Percentiles rank a stretch among this genome's conserved stretches.
These are phyloP conservation scores for Elysia crispata DNA, from an alignment of 2,888 invertebrate genomes.

Conservation along the genomic window DNA sequence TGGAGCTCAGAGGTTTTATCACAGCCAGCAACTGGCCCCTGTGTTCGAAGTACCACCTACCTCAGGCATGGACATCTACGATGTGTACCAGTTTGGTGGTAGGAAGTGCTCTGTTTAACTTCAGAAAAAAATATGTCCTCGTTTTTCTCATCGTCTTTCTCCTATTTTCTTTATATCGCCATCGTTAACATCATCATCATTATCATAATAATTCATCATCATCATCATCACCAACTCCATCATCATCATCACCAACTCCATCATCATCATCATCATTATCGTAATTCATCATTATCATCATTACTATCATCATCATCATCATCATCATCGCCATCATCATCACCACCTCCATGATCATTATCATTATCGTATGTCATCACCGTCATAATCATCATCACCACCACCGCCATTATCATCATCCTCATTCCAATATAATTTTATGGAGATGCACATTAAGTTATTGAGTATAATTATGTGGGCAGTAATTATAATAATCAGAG, in stretches of 20 bases:
- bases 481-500: too few relatives aligned
- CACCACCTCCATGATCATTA: not conserved
- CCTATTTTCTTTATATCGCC: not conserved
- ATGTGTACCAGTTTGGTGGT: slow-evolving; percentile 53
- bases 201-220: not conserved
- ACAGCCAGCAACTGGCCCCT: slow-evolving; percentile 65
- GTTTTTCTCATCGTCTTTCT: not conserved
- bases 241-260: not conserved
- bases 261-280: not conserved
- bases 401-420: slow-evolving; percentile 1
- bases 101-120: not conserved
- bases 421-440: too few relatives aligned
- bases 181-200: not conserved
- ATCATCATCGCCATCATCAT: not conserved
- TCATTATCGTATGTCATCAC: not conserved
- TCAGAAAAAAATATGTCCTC: not conserved
- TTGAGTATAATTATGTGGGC: too few relatives aligned
- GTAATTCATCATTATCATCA: not conserved
- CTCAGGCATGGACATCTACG: slow-evolving; percentile 46
- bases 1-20: slow-evolving; percentile 57
- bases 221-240: not conserved
- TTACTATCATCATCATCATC: not conserved
- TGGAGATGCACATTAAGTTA: too few relatives aligned
- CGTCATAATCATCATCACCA: slow-evolving; percentile 9
- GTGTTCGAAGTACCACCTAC: slow-evolving; percentile 50